Evolutionary conservation across 2,888 invertebrate genomes (phyloP), one percentile per base, ranked within the genome.

Genomic region (Bellardia bayeri): DNA sequence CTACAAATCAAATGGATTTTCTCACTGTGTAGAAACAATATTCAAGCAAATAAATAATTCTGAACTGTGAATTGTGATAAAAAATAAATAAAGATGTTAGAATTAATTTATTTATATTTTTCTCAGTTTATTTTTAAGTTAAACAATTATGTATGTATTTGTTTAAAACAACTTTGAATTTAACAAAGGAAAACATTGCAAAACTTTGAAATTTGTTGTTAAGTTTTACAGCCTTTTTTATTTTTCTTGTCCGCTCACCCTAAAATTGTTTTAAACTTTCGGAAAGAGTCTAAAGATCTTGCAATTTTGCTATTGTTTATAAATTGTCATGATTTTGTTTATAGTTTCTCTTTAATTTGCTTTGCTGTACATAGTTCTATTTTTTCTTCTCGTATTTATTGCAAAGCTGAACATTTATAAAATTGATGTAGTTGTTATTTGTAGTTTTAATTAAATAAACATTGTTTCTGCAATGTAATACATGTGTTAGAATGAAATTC

Each of bases 251-350:
- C 2, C 23, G 83, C 63, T 71, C 23, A 83, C 63, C 71, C 83
- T 78, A 42, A 33, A 13, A 9, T n/a, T 23, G 9, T 23, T 16
- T 3, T 42, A 14, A 23, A 66, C 9, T 23, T 37, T 23, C 2
- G 33, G 76, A 71, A 68, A 49, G 23, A 33, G 76, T 76, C 61
- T 76, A 76, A 83, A 76, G 69, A 71, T 76, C 69, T 42, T 64
- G 74, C 66, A 58, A 3, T 30, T 63, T 71, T 61, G 23, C 49
- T 64, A 49, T 58, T 76, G 82, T 69, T 82, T 82, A 76, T 76
- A 69, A 69, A 45, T 42, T 82, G 75, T 68, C 61, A 56, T 83
- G 76, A 78, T 83, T 78, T 83, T 83, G 76, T 83, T 83, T 83
- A 83, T 54, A 83, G 51, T 45, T 64, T 68, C 16, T 71, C 2